Conservation (phyloP, 2,797 vertebrate genomes). For the Picus viridis region DNA sequence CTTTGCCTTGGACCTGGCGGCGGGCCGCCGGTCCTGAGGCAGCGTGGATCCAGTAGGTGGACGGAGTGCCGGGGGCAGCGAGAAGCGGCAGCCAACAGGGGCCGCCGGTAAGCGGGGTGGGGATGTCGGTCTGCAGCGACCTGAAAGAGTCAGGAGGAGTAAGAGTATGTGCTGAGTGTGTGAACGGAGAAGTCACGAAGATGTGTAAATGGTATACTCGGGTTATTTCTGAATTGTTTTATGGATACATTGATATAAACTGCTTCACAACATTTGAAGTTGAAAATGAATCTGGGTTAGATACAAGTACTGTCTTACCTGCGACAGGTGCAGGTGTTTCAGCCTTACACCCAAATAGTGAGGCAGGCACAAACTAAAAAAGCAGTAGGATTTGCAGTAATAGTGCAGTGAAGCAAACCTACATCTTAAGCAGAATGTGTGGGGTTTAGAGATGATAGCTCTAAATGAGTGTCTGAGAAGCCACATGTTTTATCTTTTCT, state of each 20-base stretch:
- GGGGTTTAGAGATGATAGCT: too few relatives aligned
- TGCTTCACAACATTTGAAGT: slow-evolving; percentile 78
- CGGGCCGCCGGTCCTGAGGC: too few relatives aligned
- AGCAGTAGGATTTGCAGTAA: slow-evolving; percentile 19
- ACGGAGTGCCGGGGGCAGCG: too few relatives aligned
- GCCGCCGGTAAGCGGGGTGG: too few relatives aligned
- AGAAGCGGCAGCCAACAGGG: too few relatives aligned
- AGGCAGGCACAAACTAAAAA: slow-evolving; percentile 7
- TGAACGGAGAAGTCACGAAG: slow-evolving; percentile 80
- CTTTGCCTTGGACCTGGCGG: too few relatives aligned
- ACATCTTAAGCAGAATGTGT: not conserved
- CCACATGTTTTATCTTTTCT: too few relatives aligned
- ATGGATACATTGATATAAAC: slow-evolving; percentile 70
- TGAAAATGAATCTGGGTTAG: slow-evolving; percentile 76
- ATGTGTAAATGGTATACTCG: slow-evolving; percentile 79
- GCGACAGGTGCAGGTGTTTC: slow-evolving; percentile 74
- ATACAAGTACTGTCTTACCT: slow-evolving; percentile 64
- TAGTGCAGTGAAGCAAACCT: slow-evolving; percentile 34
- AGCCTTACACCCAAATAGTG: slow-evolving; percentile 15
- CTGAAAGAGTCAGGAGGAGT: too few relatives aligned
- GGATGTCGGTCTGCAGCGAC: too few relatives aligned
- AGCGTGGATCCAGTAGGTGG: too few relatives aligned
- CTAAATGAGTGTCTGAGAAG: too few relatives aligned
- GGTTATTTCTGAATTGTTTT: slow-evolving; percentile 76
- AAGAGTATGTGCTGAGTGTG: slow-evolving; percentile 81